A percentile compares a stretch with the other conserved stretches of the same genome.
Evolutionary conservation across 2,113 vertebrate genomes (phyloP).

Genomic region (Alexandromys fortis): DNA sequence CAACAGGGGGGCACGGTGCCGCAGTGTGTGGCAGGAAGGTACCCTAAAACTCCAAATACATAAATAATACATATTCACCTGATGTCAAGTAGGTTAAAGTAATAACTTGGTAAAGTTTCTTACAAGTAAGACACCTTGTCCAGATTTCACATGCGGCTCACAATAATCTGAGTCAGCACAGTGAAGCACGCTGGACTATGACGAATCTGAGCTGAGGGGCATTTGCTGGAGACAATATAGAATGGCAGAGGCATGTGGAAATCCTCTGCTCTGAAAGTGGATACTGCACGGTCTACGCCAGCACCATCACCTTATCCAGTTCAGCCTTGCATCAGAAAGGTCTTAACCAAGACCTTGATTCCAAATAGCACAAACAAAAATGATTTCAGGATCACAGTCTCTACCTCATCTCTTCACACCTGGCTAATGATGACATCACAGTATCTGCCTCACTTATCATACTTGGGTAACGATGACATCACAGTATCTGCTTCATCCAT

Average conservation of each 20-base stretch:
- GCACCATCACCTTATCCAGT: not conserved
- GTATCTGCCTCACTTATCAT: too few relatives aligned
- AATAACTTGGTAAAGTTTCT: not conserved
- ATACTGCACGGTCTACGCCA: accelerated
- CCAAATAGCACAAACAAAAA: not conserved
- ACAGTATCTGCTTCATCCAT: too few relatives aligned
- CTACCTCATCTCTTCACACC: not conserved
- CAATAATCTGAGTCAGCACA: not conserved
- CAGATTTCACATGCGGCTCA: not conserved
- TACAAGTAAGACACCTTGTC: not conserved
- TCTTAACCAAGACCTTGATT: accelerated
- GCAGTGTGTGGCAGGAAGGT: not conserved
- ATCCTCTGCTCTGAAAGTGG: not conserved
- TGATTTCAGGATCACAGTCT: accelerated
- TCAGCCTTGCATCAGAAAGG: not conserved
- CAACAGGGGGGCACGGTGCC: too few relatives aligned
- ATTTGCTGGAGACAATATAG: not conserved
- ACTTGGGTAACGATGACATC: not conserved
- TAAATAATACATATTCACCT: constrained; percentile 23
- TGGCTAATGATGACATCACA: not conserved
- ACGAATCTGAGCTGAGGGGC: not conserved
- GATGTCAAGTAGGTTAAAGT: not conserved
- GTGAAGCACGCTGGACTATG: not conserved
- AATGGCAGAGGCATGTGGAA: not conserved
- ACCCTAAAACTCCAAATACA: not conserved